phyloP scores from a whole-genome alignment of 1,140 invertebrate genomes.

The Halesus radiatus region DNA sequence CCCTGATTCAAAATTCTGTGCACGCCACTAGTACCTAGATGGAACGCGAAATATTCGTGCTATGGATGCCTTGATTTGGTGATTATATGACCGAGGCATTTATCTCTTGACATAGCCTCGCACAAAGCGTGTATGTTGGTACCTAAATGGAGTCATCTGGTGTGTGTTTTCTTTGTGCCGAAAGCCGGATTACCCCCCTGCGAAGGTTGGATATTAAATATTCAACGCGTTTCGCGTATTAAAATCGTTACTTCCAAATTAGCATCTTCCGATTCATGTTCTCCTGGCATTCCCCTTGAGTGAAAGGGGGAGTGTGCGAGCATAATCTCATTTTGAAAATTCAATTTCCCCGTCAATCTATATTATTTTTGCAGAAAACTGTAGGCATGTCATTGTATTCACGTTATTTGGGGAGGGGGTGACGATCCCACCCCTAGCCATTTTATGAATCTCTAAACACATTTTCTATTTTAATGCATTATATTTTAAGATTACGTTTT shows the following conservation, averaged over 20 bases:
- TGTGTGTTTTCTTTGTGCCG: slow-evolving; percentile 7
- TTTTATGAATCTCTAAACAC: too few relatives aligned
- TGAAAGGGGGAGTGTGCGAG: slow-evolving; percentile 19
- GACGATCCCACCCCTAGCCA: too few relatives aligned
- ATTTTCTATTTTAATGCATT: too few relatives aligned
- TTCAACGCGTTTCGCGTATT: slow-evolving; percentile 49
- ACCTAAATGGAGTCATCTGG: slow-evolving; percentile 15
- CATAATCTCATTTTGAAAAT: slow-evolving; percentile 45
- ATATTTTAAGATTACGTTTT: too few relatives aligned
- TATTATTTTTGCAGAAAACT: slow-evolving; percentile 15
- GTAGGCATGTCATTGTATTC: background rate
- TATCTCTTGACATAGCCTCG: slow-evolving; percentile 1
- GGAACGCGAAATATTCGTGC: too few relatives aligned
- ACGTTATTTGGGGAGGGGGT: too few relatives aligned
- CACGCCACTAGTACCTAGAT: too few relatives aligned
- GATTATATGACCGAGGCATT: background rate
- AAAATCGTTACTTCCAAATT: slow-evolving; percentile 43
- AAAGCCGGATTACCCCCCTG: slow-evolving; percentile 20
- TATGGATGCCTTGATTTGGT: too few relatives aligned
- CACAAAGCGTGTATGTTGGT: background rate
- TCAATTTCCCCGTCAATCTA: slow-evolving; percentile 28
- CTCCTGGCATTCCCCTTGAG: slow-evolving; percentile 7
- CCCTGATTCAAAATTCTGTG: too few relatives aligned
- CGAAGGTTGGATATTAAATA: slow-evolving; percentile 33
- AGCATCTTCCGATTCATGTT: slow-evolving; percentile 45